phyloP scores from a whole-genome alignment of 2,888 invertebrate genomes.

The Spialia ferax region DNA sequence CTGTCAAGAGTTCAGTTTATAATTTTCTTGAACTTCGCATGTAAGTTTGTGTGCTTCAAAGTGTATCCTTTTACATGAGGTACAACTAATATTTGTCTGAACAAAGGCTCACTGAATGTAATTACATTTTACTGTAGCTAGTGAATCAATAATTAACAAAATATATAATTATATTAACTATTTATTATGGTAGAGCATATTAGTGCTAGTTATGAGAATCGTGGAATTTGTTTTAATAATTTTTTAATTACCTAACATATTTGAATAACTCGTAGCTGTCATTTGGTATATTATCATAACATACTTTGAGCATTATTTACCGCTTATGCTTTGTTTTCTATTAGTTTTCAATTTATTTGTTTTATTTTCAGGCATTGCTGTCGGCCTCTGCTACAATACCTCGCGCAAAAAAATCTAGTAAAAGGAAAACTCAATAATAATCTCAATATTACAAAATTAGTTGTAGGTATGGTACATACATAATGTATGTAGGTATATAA shows the following conservation, averaged over 20 bases:
- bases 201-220: not conserved
- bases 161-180: too few species aligned
- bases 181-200: too few species aligned
- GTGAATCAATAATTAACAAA: too few species aligned
- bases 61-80: too few species aligned
- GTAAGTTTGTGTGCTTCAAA: too few species aligned
- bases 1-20: too few species aligned
- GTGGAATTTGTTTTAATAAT: not conserved
- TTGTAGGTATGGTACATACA: constrained; percentile 44
- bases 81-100: too few species aligned
- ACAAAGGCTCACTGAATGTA: too few species aligned
- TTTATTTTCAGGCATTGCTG: constrained; percentile 89
- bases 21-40: too few species aligned
- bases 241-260: not conserved
- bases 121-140: too few species aligned
- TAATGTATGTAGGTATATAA: too few species aligned
- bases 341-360: constrained; percentile 69
- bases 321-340: constrained; percentile 66
- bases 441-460: constrained; percentile 49
- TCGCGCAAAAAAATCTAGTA: constrained; percentile 90
- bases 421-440: constrained; percentile 88
- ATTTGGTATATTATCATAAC: not conserved
- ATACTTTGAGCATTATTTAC: not conserved
- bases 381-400: constrained; percentile 91
- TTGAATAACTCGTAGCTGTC: not conserved